Base-by-base conservation (phyloP, 2,888 invertebrate genomes). In the Xestia rhomboidea region DNA sequence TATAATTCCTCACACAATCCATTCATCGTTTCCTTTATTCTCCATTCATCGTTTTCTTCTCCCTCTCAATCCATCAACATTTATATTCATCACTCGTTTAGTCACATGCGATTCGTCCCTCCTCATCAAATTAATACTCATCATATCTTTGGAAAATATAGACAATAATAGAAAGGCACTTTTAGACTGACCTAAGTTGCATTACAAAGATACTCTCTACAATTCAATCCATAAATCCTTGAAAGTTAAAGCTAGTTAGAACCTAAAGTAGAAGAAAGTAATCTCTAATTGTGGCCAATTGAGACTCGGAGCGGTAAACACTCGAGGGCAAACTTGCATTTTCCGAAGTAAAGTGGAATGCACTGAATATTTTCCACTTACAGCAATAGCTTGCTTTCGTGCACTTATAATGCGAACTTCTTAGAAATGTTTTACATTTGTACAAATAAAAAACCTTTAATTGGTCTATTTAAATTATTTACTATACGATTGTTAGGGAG, bases 381-480 rank as follows among this genome's bases (percentile, higher is more conserved):
- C 83, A 82, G 86, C 84, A 85, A 89, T 90, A 87, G 87, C 84
- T 88, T 74, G 85, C 87, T 78, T 90, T 89, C 86, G 84, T 89
- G 90, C 88, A 82, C 84, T 90, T 87, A 82, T 82, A 81, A 87
- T 83, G 78, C 82, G 51, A 84, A 87, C 51, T 91, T 91, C 89
- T 88, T 78, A 79, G 90, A 90, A 93, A 81, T 84, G 54, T 88
- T 88, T 81, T 84, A 70, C 63, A 75, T 87, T 89, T 63, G 27
- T 41, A 57, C 57, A 44, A 57, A 51, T 77, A 81, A 78, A 69
- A 73, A 75, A 83, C 73, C 64, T 79, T 74, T 89, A 88, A 90
- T 91, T 88, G 84, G 85, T 79, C 71, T 82, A 85, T 86, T 87
- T 78, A 75, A 81, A 79, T 84, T 73, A 69, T 79, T 83, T 30